Base-by-base conservation (phyloP, 2,797 vertebrate species). In the Rhinella marina region DNA sequence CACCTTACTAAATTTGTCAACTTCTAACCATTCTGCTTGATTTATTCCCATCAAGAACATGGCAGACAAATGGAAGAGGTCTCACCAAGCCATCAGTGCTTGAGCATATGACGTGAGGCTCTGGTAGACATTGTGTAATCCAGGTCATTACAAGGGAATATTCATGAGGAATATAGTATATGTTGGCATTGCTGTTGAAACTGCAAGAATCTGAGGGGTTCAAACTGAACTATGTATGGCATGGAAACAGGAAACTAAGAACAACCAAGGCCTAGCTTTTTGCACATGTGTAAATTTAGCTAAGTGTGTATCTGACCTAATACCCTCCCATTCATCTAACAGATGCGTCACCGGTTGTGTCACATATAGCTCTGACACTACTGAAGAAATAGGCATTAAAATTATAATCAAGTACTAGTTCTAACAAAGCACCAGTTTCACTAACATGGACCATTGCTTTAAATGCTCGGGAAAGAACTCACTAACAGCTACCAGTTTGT, bases 1-100 rank as follows among this genome's bases (percentile, higher is more conserved):
- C 72, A 77, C 79, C 79, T 86, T 86, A 89, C 61, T 73, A 86
- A 76, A 61, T 61, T 27, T 78, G 27, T 79, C 80, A 86, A n/a
- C 54, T 83, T 56, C 29, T 68, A 61, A 14, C 64, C 27, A 57
- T 21, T 50, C 27, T 86, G 84, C 25, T 88, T 57, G 83, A 82
- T 54, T 25, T 61, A 79, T 19, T 79, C 64, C 61, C 59, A 75
- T 79, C 61, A 70, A 61, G 48, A 50, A 78, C 61, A 79, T 59
- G 52, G 48, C 41, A 82, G 48, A 81, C 16, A 29, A 41, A 77
- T 54, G 61, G 62, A 78, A 29, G n/a, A 41, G 29, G 48, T 68
- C 70, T 78, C 70, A 50, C 78, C 5, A 84, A 56, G 23, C 32
- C 12, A 27, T 82, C 50, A 54, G 56, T 87, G 64, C 3, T 50